These are phyloP conservation scores for Pandemis heparana DNA, from an alignment of 2,888 invertebrate species.

Conservation along the genomic window DNA sequence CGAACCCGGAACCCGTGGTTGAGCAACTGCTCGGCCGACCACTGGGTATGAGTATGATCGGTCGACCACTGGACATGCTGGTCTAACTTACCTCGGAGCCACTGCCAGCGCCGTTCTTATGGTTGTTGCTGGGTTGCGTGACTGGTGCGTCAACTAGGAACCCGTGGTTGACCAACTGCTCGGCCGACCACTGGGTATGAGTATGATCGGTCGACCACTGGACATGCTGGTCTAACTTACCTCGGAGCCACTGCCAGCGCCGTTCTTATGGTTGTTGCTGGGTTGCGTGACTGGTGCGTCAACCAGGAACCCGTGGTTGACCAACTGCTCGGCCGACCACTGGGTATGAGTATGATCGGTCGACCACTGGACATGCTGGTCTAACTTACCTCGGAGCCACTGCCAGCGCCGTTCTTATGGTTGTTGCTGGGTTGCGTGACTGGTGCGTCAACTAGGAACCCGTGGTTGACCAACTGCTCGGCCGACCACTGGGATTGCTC, in stretches of 20 bases:
- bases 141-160: conserved; percentile 87
- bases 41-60: conserved; percentile 87
- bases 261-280: no score
- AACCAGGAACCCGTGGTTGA: neutral
- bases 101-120: conserved; percentile 63
- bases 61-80: neutral
- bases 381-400: conserved; percentile 67
- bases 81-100: conserved; percentile 65
- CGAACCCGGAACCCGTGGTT: neutral
- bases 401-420: conserved; percentile 62
- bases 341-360: conserved; percentile 86
- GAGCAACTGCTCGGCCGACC: conserved; percentile 90
- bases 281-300: no score
- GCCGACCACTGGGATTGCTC: conserved; percentile 90
- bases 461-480: conserved; percentile 91
- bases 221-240: no score
- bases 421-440: conserved; percentile 73
- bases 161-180: conserved; percentile 91
- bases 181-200: conserved; percentile 68
- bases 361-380: neutral
- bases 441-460: conserved; percentile 87
- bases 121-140: conserved; percentile 71
- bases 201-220: no score
- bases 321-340: conserved; percentile 91
- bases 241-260: no score